phyloP scores from a whole-genome alignment of 2,797 vertebrate genomes.

The Decapterus maruadsi region DNA sequence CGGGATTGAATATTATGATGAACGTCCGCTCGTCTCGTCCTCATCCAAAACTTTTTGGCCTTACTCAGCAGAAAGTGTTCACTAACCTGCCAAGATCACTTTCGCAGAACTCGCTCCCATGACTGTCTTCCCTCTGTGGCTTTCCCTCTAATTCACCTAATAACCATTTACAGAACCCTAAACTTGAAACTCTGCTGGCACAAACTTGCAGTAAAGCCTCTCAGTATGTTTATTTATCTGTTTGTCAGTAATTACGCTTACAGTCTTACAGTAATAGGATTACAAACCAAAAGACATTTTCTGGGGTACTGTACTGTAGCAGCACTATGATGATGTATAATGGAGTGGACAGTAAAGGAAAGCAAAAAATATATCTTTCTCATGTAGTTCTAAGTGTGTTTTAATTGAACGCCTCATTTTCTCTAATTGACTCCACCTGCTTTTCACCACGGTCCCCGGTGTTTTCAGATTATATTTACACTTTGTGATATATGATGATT shows the following conservation, averaged over 20 bases:
- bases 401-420: conserved; percentile 30
- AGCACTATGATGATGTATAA: background rate
- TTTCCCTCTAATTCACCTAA: conserved; percentile 51
- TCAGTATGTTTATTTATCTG: background rate
- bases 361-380: background rate
- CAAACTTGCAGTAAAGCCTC: conserved; percentile 15
- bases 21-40: conserved; percentile 43
- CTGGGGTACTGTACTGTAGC: too few relatives aligned
- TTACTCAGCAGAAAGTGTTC: conserved; percentile 63
- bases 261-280: conserved; percentile 15
- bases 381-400: background rate
- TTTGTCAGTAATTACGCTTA: background rate
- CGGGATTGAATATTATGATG: conserved; percentile 53
- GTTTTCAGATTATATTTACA: conserved; percentile 64
- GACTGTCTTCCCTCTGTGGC: conserved; percentile 44
- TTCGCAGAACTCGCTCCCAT: conserved; percentile 36
- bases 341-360: background rate
- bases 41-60: conserved; percentile 55
- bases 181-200: conserved; percentile 29
- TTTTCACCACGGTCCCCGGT: conserved; percentile 34
- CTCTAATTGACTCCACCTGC: conserved; percentile 56
- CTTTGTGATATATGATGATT: conserved; percentile 58
- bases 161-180: conserved; percentile 48
- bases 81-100: conserved; percentile 44
- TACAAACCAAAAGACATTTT: background rate